A percentile compares a stretch with the other conserved stretches of the same genome.
Conservation (phyloP, 2,888 invertebrate genomes). For the Lumbricus terrestris region DNA sequence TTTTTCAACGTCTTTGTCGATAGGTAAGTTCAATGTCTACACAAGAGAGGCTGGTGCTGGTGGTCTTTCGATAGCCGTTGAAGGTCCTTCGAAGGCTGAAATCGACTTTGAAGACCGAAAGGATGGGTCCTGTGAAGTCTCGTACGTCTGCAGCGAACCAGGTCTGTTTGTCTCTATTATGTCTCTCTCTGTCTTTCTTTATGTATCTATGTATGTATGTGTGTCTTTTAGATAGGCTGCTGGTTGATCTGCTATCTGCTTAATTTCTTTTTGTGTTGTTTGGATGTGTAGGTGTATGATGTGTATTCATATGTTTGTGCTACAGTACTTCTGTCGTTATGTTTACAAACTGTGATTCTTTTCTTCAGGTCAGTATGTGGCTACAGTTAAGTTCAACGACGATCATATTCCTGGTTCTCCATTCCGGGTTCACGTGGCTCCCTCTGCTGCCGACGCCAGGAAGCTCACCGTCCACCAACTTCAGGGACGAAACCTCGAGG, state of each 20-base stretch:
- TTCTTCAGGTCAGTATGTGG: conserved; percentile 83
- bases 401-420: conserved; percentile 97
- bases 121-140: conserved; percentile 94
- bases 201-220: conserved; percentile 7
- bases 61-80: conserved; percentile 86
- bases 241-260: background rate
- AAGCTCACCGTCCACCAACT: conserved; percentile 65
- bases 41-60: conserved; percentile 96
- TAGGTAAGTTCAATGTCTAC: conserved; percentile 79
- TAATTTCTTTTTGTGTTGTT: too few species aligned
- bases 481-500: conserved; percentile 53
- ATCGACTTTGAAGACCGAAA: conserved; percentile 77
- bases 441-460: conserved; percentile 89
- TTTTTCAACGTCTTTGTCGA: conserved; percentile 36
- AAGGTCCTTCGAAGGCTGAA: conserved; percentile 93
- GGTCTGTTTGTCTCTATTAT: conserved; percentile 66
- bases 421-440: conserved; percentile 87
- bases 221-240: background rate
- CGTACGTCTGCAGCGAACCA: conserved; percentile 87
- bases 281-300: too few species aligned
- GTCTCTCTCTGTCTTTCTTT: background rate
- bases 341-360: background rate
- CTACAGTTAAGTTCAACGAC: conserved; percentile 95
- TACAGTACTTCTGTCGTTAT: too few species aligned
- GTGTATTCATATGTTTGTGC: too few species aligned